phyloP scores from a whole-genome alignment of 2,888 invertebrate genomes.

The Synergus japonicus region DNA sequence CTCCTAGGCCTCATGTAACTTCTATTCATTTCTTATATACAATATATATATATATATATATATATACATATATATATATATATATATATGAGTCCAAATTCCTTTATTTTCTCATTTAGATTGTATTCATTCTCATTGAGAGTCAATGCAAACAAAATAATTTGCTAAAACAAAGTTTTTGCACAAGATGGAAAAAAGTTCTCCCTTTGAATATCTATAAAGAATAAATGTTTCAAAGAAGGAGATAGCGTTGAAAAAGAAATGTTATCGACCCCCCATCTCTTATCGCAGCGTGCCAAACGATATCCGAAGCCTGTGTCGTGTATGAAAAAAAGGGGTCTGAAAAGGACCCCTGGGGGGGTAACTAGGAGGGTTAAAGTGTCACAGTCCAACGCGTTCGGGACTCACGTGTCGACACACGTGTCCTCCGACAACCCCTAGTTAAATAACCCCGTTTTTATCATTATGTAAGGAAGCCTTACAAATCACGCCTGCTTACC shows the following conservation, averaged over 20 bases:
- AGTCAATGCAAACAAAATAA: neutral
- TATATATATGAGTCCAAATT: neutral
- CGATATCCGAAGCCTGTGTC: slow-evolving; percentile 50
- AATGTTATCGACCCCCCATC: slow-evolving; percentile 22
- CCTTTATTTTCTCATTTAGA: neutral
- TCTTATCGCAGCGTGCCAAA: slow-evolving; percentile 50
- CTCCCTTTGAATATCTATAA: neutral
- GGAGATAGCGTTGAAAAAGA: slow-evolving; percentile 18
- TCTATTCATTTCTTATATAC: neutral
- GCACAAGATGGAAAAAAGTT: neutral
- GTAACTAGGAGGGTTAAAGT: slow-evolving; percentile 58
- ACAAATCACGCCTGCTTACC: slow-evolving; percentile 69
- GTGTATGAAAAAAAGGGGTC: slow-evolving; percentile 47
- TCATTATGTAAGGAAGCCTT: slow-evolving; percentile 69
- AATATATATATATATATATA: too few relatives aligned
- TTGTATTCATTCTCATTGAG: too few relatives aligned
- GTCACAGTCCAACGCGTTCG: slow-evolving; percentile 73
- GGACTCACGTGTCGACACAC: slow-evolving; percentile 74
- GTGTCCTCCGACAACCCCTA: slow-evolving; percentile 69
- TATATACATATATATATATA: neutral
- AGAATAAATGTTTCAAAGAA: neutral
- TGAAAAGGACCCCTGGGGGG: slow-evolving; percentile 46
- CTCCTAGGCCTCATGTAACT: slow-evolving; percentile 2
- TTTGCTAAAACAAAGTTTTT: neutral
- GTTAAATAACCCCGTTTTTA: slow-evolving; percentile 59